Evolutionary conservation across 2,113 vertebrate genomes (phyloP).

Genomic region (Pipra filicauda): DNA sequence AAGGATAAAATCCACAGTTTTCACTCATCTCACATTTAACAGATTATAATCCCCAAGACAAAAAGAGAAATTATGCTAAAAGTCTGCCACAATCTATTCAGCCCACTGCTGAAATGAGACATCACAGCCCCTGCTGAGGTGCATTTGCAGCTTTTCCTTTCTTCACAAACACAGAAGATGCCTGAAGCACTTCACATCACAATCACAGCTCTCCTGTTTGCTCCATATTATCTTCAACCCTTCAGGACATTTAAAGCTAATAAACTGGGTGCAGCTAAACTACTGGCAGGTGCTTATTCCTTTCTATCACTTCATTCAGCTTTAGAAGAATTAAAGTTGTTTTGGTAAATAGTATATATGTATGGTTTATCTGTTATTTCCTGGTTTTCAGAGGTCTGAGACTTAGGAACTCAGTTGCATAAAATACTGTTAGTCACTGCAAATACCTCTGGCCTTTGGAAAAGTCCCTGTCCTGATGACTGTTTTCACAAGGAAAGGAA

Average conservation of each 20-base stretch:
- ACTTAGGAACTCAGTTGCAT: background rate
- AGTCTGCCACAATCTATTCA: background rate
- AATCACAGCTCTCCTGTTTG: background rate
- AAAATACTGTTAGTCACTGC: background rate
- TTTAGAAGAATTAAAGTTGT: background rate
- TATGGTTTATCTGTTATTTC: background rate
- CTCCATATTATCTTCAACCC: background rate
- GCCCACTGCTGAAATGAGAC: background rate
- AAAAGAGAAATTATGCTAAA: background rate
- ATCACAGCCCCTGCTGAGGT: background rate
- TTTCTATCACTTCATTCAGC: background rate
- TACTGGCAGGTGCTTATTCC: background rate
- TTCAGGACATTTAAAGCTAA: background rate
- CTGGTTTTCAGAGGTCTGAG: background rate
- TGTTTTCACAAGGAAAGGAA: background rate
- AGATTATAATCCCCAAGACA: background rate
- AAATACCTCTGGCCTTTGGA: background rate
- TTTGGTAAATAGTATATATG: background rate
- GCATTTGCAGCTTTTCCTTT: background rate
- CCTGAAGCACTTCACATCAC: background rate
- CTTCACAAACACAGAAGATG: background rate
- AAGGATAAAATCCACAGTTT: background rate
- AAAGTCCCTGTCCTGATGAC: background rate
- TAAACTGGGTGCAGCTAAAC: background rate
- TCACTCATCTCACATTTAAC: background rate